phyloP scores from a whole-genome alignment of 1,140 invertebrate genomes.

The Popillia japonica region DNA sequence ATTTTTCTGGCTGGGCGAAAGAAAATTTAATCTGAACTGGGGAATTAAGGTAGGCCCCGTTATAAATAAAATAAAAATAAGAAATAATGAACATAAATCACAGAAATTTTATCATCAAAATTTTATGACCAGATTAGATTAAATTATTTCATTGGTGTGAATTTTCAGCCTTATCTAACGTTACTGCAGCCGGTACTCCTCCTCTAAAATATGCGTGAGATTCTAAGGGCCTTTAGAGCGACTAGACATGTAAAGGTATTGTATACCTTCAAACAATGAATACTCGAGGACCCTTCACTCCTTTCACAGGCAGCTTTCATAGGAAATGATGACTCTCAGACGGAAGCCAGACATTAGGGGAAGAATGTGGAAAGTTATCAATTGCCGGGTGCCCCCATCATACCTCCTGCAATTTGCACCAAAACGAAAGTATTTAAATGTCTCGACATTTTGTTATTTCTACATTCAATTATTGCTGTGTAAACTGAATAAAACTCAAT shows the following conservation, averaged over 20 bases:
- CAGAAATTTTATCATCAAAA: too few relatives aligned
- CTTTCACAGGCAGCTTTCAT: not conserved
- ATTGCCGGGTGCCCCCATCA: not conserved
- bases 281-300: slow-evolving; percentile 1
- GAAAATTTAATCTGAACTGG: slow-evolving; percentile 13
- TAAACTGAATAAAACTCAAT: too few relatives aligned
- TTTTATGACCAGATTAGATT: slow-evolving; percentile 10
- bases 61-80: slow-evolving; percentile 28
- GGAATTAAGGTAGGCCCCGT: not conserved
- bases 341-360: slow-evolving; percentile 3
- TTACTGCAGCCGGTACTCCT: not conserved
- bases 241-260: slow-evolving; percentile 14
- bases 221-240: not conserved
- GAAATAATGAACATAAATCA: slow-evolving; percentile 11
- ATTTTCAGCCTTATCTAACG: too few relatives aligned
- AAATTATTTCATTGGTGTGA: not conserved
- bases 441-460: too few relatives aligned
- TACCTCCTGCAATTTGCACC: too few relatives aligned
- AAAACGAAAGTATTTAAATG: too few relatives aligned
- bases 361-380: not conserved
- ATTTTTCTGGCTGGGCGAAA: not conserved
- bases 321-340: slow-evolving; percentile 10
- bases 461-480: too few relatives aligned
- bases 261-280: slow-evolving; percentile 16
- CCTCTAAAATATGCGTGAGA: not conserved